These are phyloP conservation scores for Zaprionus kolodkinae DNA, from an alignment of 1,140 invertebrate genomes.

Conservation along the genomic window DNA sequence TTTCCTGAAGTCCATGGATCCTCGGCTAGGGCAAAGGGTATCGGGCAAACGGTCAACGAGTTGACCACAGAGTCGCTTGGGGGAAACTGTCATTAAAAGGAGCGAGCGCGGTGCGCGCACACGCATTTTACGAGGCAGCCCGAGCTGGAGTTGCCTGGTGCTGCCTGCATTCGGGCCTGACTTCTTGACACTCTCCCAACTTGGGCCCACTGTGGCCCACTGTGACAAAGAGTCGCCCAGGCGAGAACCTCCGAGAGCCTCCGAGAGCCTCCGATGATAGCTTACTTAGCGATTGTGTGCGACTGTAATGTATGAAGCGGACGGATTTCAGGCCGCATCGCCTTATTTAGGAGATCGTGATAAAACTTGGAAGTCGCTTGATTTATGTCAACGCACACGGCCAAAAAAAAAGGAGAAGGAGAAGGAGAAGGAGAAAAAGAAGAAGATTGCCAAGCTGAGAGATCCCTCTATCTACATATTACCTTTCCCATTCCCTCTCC, in stretches of 20 bases:
- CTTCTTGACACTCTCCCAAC: conserved; percentile 6
- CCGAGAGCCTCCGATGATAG: conserved; percentile 75
- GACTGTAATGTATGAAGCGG: conserved; percentile 75
- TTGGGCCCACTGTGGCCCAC: conserved; percentile 51
- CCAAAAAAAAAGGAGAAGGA: conserved; percentile 17
- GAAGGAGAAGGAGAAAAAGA: conserved; percentile 1
- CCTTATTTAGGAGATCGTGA: conserved; percentile 84
- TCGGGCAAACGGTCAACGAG: conserved; percentile 31
- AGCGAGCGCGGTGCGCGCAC: conserved; percentile 71
- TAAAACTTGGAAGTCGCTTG: conserved; percentile 84
- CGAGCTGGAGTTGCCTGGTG: background rate
- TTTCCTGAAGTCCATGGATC: background rate
- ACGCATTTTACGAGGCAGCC: conserved; percentile 80
- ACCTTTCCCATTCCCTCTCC: background rate
- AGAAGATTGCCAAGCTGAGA: background rate
- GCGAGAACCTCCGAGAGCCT: conserved; percentile 50
- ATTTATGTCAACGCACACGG: conserved; percentile 82
- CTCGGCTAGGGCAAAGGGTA: conserved; percentile 25
- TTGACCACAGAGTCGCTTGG: conserved; percentile 37
- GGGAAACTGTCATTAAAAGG: conserved; percentile 78
- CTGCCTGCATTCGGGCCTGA: background rate
- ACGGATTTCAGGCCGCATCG: conserved; percentile 76
- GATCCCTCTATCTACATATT: background rate
- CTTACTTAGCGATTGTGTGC: conserved; percentile 78
- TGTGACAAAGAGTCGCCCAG: conserved; percentile 47